Evolutionary conservation across 2,797 vertebrate genomes (phyloP), one percentile per base, ranked within the genome.

Genomic region (Scolopax bukidnonensis): DNA sequence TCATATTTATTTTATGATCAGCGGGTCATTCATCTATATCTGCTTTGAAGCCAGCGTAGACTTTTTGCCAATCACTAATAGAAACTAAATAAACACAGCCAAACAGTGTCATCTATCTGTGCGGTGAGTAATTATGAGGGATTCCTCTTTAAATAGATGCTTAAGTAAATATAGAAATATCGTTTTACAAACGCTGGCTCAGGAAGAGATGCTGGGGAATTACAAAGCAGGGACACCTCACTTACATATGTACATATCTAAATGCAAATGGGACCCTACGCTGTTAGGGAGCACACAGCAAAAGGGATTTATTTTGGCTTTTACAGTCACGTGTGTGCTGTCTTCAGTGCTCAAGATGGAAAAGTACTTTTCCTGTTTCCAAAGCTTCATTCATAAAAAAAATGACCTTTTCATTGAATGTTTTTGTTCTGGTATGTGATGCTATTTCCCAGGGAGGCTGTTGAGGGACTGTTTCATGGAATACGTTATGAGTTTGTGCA

Each of bases 101-200:
- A 98, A 98, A 98, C 98, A 98, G 96, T 97, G 97, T 98, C 98
- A 96, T 97, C 96, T 97, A 93, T 97, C 97, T 76, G 92, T 21
- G 93, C 51, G 97, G 98, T 98, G 98, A 98, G 97, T 98, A 98
- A 98, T 97, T 98, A 92, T 98, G 95, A 98, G 97, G 97, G 98
- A 98, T 98, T 98, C 97, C 97, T 98, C 98, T 98, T 98, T 97
- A 98, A 98, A 98, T 98, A 98, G 98, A 97, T 91, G 94, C 97
- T 97, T 97, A 96, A 97, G 98, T 98, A 98, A 98, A 98, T 98
- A 98, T 97, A 98, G 98, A 97, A 97, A 97, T 97, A 98, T 98
- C 97, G 64, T 73, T 98, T 98, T 98, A 98, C 98, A 98, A 96
- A 93, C 1, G 84, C 91, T 96, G 91, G 97, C 97, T 96, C 48